Evolutionary conservation across 2,113 vertebrate species (phyloP).

Genomic region (Apteryx owenii): DNA sequence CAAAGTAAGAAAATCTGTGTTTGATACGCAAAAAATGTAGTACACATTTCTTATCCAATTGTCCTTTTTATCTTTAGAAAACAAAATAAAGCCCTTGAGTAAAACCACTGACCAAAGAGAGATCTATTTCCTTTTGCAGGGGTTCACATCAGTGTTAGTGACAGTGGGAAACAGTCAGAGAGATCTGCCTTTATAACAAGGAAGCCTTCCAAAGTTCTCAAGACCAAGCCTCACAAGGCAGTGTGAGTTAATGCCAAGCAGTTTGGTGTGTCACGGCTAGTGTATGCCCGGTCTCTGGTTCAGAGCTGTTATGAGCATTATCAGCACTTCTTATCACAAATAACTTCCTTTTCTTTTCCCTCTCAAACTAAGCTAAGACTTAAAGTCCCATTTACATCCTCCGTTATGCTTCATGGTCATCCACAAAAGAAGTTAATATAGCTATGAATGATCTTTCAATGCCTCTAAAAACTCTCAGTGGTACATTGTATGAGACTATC

Average conservation of each 20-base stretch:
- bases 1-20: background rate
- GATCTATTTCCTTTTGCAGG: background rate
- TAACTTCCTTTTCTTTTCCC: background rate
- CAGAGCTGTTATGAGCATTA: background rate
- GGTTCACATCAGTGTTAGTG: background rate
- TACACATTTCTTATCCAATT: background rate
- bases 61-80: background rate
- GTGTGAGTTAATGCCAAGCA: background rate
- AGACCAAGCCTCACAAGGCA: background rate
- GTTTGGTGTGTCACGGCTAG: background rate
- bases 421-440: background rate
- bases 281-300: background rate
- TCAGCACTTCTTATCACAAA: background rate
- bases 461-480: background rate
- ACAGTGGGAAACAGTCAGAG: background rate
- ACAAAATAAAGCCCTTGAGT: background rate
- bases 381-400: background rate
- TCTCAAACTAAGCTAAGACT: background rate
- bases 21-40: background rate
- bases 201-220: background rate
- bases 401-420: background rate
- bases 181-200: background rate
- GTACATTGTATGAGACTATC: background rate
- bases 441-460: background rate
- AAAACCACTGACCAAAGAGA: background rate